Base-by-base conservation (phyloP, 2,888 invertebrate genomes). In the Biston betularia region DNA sequence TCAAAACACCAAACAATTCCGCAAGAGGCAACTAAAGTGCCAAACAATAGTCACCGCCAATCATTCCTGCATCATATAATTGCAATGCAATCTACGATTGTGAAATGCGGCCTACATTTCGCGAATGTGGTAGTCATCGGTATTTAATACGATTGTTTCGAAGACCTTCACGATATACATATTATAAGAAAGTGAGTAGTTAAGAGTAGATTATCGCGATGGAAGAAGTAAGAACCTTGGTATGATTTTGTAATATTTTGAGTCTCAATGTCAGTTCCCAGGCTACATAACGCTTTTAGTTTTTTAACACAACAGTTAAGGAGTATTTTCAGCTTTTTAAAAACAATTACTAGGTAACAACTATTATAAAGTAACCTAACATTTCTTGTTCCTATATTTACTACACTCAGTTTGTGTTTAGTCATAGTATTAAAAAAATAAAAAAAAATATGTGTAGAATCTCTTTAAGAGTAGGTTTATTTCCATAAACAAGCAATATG, bases 101-200 rank as follows among this genome's bases (percentile, higher is more conserved):
- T 73, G 64, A 75, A 73, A 83, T 76, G 70, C 78, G 62, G 82
- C 82, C 77, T 79, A 76, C 63, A 66, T 66, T 35, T 53, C 57
- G 42, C 38, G 63, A 73, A 69, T 66, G 70, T 68, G 62, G 68
- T 64, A 63, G 72, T 56, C 75, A 79, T 75, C 45, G 64, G 66
- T 66, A 50, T 71, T 71, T 66, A 68, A 65, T 59, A 58, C 68
- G 61, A 73, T 71, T 70, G 71, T 65, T 69, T 11, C 46, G n/a
- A 35, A 53, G 64, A 62, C 70, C 73, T 69, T 71, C 67, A 52
- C 67, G 52, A 56, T 67, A 68, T 42, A 54, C 42, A 54, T 53
- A 53, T 53, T 53, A 53, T 53, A 42, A 56, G 56, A 56, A 46
- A 45, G 56, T 42, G 42, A 10, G 11, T 11, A 6, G 50, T n/a